Evolutionary conservation across 35 echinoderm and acorn worm genomes (phyloP), one percentile per base, ranked within the genome.

Genomic region (Apostichopus californicus): DNA sequence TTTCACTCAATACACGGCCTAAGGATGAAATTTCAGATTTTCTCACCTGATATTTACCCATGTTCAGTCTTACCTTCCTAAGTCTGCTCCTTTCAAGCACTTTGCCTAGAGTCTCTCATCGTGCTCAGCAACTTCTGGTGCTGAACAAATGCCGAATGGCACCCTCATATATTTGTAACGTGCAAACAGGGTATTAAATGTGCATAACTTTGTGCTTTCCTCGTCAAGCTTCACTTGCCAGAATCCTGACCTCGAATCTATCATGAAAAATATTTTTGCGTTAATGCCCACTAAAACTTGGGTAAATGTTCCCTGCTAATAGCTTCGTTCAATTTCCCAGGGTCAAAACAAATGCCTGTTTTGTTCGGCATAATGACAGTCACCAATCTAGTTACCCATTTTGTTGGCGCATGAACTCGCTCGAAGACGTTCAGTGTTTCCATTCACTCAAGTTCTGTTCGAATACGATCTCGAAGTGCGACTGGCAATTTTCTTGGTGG

Each of bases 161-260:
- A 89, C n/a, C 57, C 86, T 26, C 7, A 55, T 25, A 46, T 78
- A 89, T 9, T 79, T 46, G 21, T 57, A 80, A 1, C 84, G 12
- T 28, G 86, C 92, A 80, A 89, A 93, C 8, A 75, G 92, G 34
- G 92, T 89, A 21, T 63, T 93, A 60, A 93, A 93, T 46, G 57
- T 81, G 17, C 55, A 81, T 25, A 84, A 66, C 5, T 78, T 61
- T 24, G 70, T 2, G 5, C 83, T 93, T 59, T 78, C 25, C 11
- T 77, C 83, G 18, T 93, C 92, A 7, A 93, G 77, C 11, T 85
- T 79, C 4, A 89, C 58, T n/a, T n/a, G n/a, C n/a, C n/a, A n/a
- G n/a, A n/a, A n/a, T n/a, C n/a, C n/a, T n/a, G n/a, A n/a, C n/a
- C n/a, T n/a, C n/a, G n/a, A n/a, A n/a, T n/a, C n/a, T 17, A 89